Evolutionary conservation across 2,113 vertebrate species (phyloP).

Genomic region (Anhinga anhinga): DNA sequence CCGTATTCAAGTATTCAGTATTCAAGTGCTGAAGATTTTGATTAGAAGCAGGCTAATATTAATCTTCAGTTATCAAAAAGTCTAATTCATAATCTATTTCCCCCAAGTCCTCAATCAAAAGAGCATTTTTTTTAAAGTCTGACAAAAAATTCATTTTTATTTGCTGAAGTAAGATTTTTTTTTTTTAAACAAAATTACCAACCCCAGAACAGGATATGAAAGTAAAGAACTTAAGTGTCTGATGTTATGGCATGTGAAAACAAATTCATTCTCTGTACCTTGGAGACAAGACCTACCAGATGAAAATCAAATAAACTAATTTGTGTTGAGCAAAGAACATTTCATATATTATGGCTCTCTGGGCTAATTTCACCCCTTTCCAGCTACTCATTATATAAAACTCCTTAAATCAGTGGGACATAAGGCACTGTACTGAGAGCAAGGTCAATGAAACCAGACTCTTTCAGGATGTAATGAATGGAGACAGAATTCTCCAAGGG

Average conservation of each 20-base stretch:
- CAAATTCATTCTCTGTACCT: constrained; percentile 7
- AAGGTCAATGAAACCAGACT: constrained; percentile 50
- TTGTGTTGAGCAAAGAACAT: constrained; percentile 41
- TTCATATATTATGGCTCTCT: constrained; percentile 16
- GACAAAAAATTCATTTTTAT: not conserved
- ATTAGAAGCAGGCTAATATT: constrained; percentile 37
- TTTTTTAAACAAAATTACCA: not conserved
- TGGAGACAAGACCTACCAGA: constrained; percentile 40
- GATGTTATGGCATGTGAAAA: constrained; percentile 14
- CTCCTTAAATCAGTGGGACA: constrained; percentile 40
- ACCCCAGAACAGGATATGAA: not conserved
- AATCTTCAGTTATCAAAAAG: constrained; percentile 33
- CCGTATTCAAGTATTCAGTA: not conserved
- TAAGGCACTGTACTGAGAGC: constrained; percentile 10
- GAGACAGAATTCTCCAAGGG: constrained; percentile 52
- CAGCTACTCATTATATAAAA: not conserved
- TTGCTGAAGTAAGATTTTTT: not conserved
- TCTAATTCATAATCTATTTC: not conserved
- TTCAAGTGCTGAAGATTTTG: constrained; percentile 24
- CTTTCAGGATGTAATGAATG: constrained; percentile 29
- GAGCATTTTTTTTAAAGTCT: not conserved
- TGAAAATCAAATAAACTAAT: constrained; percentile 56
- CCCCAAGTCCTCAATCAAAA: not conserved
- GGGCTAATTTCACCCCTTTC: constrained; percentile 35
- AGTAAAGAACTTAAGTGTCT: not conserved